Conservation (phyloP, 2,888 invertebrate species). For the Pseudococcus longispinus region DNA sequence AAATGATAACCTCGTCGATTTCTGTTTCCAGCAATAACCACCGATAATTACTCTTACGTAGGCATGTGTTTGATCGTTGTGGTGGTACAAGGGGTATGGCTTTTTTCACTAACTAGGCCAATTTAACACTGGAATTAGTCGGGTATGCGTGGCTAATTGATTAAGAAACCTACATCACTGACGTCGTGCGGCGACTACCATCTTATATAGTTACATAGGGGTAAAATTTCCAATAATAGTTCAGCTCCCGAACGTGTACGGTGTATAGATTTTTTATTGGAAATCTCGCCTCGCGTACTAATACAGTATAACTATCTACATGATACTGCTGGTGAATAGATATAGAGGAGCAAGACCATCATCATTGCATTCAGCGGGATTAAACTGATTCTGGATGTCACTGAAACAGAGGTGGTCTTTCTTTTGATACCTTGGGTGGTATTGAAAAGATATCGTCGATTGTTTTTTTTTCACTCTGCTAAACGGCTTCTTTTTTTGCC, state of each 20-base stretch:
- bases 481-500: background rate
- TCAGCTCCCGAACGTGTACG: background rate
- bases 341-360: slow-evolving; percentile 18
- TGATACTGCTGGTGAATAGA: background rate
- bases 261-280: background rate
- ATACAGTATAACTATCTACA: background rate
- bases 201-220: background rate
- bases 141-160: slow-evolving; percentile 19
- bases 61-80: no score
- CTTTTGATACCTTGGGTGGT: slow-evolving; percentile 21
- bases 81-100: background rate
- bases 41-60: no score
- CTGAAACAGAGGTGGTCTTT: slow-evolving; percentile 36
- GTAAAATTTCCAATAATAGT: slow-evolving; percentile 27
- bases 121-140: slow-evolving; percentile 14
- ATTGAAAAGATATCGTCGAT: slow-evolving; percentile 7
- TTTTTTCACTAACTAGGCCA: slow-evolving; percentile 1
- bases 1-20: no score
- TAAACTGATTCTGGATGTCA: slow-evolving; percentile 29
- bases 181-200: slow-evolving; percentile 22
- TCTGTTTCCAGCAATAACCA: no score
- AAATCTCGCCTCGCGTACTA: background rate
- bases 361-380: background rate
- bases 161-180: slow-evolving; percentile 18
- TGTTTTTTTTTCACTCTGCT: background rate